These are phyloP conservation scores for Saccostrea cuccullata DNA, from an alignment of 1,140 invertebrate species.

Conservation along the genomic window DNA sequence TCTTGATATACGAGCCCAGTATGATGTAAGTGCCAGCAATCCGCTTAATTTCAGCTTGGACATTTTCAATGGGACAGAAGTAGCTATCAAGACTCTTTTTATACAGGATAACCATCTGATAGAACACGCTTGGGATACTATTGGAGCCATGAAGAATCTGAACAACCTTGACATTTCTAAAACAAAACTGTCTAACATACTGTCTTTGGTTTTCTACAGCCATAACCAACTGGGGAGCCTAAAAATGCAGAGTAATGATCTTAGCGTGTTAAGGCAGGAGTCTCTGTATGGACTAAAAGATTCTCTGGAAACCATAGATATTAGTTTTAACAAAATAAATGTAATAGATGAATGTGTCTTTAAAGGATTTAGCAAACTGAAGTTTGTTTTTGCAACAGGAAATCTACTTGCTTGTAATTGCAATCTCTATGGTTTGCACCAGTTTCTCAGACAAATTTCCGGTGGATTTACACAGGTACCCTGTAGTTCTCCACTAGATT, in stretches of 20 bases:
- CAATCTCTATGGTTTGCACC: constrained; percentile 62
- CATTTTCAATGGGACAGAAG: constrained; percentile 56
- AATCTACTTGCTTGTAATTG: constrained; percentile 69
- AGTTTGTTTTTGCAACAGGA: constrained; percentile 48
- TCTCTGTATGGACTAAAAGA: constrained; percentile 61
- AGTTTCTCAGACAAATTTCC: constrained; percentile 47
- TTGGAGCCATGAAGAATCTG: constrained; percentile 55
- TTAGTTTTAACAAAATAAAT: constrained; percentile 61
- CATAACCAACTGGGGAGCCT: constrained; percentile 54
- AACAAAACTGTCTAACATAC: constrained; percentile 59
- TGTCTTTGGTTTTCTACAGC: constrained; percentile 58
- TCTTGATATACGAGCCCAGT: constrained; percentile 59
- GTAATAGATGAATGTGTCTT: constrained; percentile 67
- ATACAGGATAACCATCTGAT: constrained; percentile 51
- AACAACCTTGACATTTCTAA: constrained; percentile 52
- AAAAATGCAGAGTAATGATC: constrained; percentile 61
- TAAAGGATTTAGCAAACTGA: constrained; percentile 59
- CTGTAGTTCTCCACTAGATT: not conserved
- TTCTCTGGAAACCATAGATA: constrained; percentile 55
- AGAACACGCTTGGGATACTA: constrained; percentile 58
- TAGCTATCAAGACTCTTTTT: constrained; percentile 55
- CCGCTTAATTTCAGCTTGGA: constrained; percentile 45
- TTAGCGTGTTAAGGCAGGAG: constrained; percentile 52
- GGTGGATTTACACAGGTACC: not conserved
- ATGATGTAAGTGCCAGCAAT: constrained; percentile 14